Percentiles rank a stretch among this genome's conserved stretches.
These are phyloP conservation scores for Sebastes oblongus DNA, from an alignment of 2,797 vertebrate genomes.

Conservation along the genomic window DNA sequence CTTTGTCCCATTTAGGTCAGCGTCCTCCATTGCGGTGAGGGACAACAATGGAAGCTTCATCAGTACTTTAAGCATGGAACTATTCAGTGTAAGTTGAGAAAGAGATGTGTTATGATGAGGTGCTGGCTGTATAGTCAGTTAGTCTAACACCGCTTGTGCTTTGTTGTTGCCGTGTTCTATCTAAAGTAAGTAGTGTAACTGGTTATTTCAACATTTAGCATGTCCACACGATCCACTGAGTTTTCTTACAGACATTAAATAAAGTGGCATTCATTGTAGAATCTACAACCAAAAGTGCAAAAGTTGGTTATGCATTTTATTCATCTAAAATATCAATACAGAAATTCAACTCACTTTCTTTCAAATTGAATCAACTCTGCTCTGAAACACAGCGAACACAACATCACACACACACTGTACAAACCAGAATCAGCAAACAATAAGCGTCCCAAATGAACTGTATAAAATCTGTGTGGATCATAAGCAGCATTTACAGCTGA, in stretches of 20 bases:
- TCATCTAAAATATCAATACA: too few species aligned
- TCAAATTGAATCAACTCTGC: too few species aligned
- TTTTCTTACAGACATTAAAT: too few species aligned
- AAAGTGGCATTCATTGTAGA: too few species aligned
- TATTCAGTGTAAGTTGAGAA: slow-evolving; percentile 71
- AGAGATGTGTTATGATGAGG: neutral
- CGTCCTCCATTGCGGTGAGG: slow-evolving; percentile 76
- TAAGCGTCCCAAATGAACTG: neutral
- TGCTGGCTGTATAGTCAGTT: neutral
- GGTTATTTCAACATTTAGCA: too few species aligned
- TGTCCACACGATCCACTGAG: too few species aligned
- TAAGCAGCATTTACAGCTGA: neutral
- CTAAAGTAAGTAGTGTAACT: too few species aligned
- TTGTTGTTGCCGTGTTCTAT: neutral
- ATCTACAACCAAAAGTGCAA: too few species aligned
- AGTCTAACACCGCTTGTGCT: neutral
- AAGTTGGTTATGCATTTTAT: neutral
- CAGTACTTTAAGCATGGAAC: slow-evolving; percentile 75
- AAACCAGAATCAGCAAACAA: neutral
- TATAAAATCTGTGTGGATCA: neutral
- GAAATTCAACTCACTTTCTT: too few species aligned
- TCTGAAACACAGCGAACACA: too few species aligned
- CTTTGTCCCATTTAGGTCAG: slow-evolving; percentile 52
- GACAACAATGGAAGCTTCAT: slow-evolving; percentile 83
- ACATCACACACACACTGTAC: too few species aligned